Percentiles rank a stretch among this genome's conserved stretches.
phyloP scores from a whole-genome alignment of 2,113 vertebrate species.

The Polypterus bichir region DNA sequence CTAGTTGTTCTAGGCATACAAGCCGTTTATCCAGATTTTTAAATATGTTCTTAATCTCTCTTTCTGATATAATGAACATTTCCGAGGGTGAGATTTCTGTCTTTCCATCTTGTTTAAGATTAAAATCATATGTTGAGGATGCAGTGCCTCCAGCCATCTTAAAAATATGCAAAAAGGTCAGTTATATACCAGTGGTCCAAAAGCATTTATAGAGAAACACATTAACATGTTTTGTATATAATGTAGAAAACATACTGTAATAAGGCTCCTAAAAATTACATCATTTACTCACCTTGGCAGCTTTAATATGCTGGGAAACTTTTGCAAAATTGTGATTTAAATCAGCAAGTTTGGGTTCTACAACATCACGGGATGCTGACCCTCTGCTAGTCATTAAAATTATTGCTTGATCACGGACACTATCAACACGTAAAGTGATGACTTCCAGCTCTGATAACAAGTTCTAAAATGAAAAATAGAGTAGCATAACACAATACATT shows the following conservation, averaged over 20 bases:
- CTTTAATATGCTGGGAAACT: constrained; percentile 83
- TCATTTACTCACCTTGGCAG: constrained; percentile 57
- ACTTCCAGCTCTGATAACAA: constrained; percentile 72
- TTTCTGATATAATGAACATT: constrained; percentile 57
- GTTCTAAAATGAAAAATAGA: constrained; percentile 41
- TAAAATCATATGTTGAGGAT: constrained; percentile 22
- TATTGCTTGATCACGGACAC: constrained; percentile 71
- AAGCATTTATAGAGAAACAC: too few species aligned
- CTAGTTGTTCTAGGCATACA: constrained; percentile 32
- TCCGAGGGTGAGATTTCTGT: constrained; percentile 13
- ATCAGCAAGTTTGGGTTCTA: constrained; percentile 82
- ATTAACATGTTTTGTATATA: too few species aligned
- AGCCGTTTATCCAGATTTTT: constrained; percentile 55
- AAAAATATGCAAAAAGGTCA: background rate
- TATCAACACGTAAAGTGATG: constrained; percentile 69
- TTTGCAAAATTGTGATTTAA: constrained; percentile 88
- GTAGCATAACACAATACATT: too few species aligned
- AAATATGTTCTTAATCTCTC: constrained; percentile 57
- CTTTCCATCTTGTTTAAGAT: constrained; percentile 23
- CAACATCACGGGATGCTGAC: constrained; percentile 63
- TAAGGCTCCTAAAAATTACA: too few species aligned
- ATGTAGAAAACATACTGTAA: too few species aligned
- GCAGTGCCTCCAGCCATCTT: constrained; percentile 65
- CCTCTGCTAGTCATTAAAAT: constrained; percentile 79
- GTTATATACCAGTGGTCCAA: too few species aligned